phyloP scores from a whole-genome alignment of 2,888 invertebrate genomes.

The Rotaria macrura region DNA sequence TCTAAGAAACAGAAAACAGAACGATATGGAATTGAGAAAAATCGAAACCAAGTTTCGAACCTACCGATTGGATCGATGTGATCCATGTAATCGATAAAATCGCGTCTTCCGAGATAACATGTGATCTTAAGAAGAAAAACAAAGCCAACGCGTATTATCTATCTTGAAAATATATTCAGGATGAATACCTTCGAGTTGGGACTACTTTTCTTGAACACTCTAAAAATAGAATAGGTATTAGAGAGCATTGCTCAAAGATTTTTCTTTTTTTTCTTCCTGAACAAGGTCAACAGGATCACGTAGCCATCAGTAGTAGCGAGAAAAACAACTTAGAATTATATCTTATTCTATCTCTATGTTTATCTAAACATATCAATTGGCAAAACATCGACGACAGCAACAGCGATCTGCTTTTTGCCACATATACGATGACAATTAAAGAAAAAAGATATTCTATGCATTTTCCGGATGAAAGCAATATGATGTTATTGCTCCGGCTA shows the following conservation, averaged over 20 bases:
- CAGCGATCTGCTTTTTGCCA: background rate
- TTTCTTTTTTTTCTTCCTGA: background rate
- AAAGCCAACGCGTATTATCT: too few species aligned
- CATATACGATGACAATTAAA: background rate
- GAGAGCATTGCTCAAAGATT: too few species aligned
- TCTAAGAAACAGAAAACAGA: too few species aligned
- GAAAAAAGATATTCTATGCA: background rate
- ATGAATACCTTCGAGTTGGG: conserved; percentile 90
- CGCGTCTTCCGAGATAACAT: conserved; percentile 89
- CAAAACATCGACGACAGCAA: background rate
- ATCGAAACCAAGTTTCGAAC: too few species aligned
- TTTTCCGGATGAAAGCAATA: background rate
- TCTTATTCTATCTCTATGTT: background rate
- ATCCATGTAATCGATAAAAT: conserved; percentile 90
- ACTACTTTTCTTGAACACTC: conserved; percentile 91
- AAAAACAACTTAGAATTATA: background rate
- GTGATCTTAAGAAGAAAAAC: conserved; percentile 58
- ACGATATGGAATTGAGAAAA: too few species aligned
- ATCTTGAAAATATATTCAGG: conserved; percentile 39
- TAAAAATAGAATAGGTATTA: conserved; percentile 45
- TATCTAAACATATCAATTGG: background rate
- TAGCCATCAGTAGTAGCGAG: background rate
- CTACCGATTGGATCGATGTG: conserved; percentile 73
- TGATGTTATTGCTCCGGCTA: background rate
- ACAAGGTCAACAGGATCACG: background rate